Base-by-base conservation (phyloP, 2,888 invertebrate genomes). In the Clivina fossor region DNA sequence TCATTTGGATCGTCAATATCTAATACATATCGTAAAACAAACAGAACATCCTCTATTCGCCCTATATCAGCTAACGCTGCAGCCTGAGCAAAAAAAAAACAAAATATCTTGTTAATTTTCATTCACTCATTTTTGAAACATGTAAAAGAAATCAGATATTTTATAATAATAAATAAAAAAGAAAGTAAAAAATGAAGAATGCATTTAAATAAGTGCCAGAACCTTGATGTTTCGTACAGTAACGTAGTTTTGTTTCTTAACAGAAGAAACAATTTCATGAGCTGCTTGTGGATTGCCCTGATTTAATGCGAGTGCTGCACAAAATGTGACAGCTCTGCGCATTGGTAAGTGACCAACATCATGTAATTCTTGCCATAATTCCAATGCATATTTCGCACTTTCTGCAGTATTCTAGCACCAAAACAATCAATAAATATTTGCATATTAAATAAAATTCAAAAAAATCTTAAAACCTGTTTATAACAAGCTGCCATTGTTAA, bases 161-260 rank as follows among this genome's bases (percentile, higher is more conserved):
- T 28, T 19, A 20, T 2, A 57, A 26, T 9, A 47, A 51, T 18
- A 43, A 22, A 41, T 11, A 7, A 13, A 35, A 8, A 35, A 35
- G 13, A 35, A 35, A 8, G 13, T 5, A 35, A 32, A 46, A 35
- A 18, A 5, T 38, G 18, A n/a, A n/a, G n/a, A n/a, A n/a, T n/a
- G n/a, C n/a, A 28, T n/a, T 8, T 28, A 28, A n/a, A 7, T 28
- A 28, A 28, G n/a, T 8, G 8, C 28, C 7, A 8, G 7, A n/a
- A 85, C 81, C 76, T 83, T 87, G 7, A 89, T 71, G 76, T 86
- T 86, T 63, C 86, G 79, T 7, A 86, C 68, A 3, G 84, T 84
- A 3, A 87, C 80, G 65, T 88, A 86, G 63, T 81, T 80, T 49
- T 77, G 77, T 60, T 78, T 81, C 62, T 73, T 69, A 1, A 73